phyloP scores from a whole-genome alignment of 1,140 invertebrate genomes.

The Trichomalopsis sarcophagae region DNA sequence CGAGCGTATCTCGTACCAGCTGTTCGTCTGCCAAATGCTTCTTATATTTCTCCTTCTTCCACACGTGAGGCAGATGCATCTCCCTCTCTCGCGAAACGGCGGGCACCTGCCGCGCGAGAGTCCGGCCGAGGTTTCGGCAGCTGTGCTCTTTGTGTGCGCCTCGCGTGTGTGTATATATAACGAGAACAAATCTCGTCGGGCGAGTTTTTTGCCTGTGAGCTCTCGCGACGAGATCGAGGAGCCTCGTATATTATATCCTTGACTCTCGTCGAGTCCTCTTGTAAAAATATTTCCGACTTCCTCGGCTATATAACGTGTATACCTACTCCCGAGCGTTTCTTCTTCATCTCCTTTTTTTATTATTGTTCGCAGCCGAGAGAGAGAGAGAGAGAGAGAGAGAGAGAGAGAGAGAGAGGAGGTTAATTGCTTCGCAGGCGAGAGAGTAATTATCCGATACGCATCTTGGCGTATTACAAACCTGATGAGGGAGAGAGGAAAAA shows the following conservation, averaged over 20 bases:
- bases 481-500: not conserved
- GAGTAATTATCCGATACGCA: slow-evolving; percentile 42
- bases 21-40: not conserved
- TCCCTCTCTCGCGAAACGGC: not conserved
- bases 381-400: not conserved
- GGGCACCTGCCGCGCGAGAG: not conserved
- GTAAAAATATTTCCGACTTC: not conserved
- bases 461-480: slow-evolving; percentile 1
- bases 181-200: not conserved
- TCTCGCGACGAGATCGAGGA: not conserved
- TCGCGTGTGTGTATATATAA: not conserved
- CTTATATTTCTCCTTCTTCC: not conserved
- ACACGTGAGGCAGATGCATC: not conserved
- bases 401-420: not conserved
- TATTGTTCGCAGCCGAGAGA: not conserved
- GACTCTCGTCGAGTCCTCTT: not conserved
- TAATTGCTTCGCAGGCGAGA: slow-evolving; percentile 32
- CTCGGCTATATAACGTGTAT: not conserved
- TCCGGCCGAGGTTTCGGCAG: slow-evolving; percentile 22
- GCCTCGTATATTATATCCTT: not conserved
- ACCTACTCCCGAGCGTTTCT: not conserved
- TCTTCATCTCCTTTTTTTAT: not conserved
- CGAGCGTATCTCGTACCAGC: not conserved
- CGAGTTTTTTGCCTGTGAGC: not conserved
- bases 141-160: not conserved